Evolutionary conservation across 2,888 invertebrate genomes (phyloP).

Genomic region (Chalcosyrphus nemorum): DNA sequence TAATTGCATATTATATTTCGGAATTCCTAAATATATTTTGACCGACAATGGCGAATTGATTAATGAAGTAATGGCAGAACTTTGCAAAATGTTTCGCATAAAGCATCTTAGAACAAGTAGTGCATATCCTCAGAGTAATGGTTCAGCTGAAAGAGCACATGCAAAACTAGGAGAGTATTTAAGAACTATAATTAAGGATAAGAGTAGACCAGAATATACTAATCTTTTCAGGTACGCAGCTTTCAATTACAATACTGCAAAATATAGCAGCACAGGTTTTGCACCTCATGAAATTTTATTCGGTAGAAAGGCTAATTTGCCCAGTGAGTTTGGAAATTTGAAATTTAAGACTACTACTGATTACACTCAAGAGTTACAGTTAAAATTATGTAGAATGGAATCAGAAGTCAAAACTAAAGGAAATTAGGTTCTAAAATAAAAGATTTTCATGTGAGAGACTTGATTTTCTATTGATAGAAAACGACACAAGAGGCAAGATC

Average conservation of each 20-base stretch:
- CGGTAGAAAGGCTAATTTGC: constrained; percentile 9
- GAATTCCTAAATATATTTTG: constrained; percentile 1
- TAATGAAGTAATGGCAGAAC: constrained; percentile 8
- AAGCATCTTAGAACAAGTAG: constrained; percentile 12
- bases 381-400: constrained; percentile 10
- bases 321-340: neutral
- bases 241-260: constrained; percentile 4
- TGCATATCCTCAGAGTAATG: constrained; percentile 5
- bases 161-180: neutral
- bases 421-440: too few relatives aligned
- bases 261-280: neutral
- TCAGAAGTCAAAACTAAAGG: neutral
- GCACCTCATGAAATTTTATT: constrained; percentile 8
- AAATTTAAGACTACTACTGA: constrained; percentile 1
- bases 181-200: constrained; percentile 4
- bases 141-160: constrained; percentile 7
- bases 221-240: constrained; percentile 2
- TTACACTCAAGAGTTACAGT: constrained; percentile 19
- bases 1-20: constrained; percentile 6
- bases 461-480: neutral
- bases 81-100: constrained; percentile 2
- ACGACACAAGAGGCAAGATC: neutral
- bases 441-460: too few relatives aligned
- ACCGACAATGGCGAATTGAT: constrained; percentile 24
- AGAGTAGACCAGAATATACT: constrained; percentile 1